Evolutionary conservation across 2,797 vertebrate genomes (phyloP).

Genomic region (Amphiprion clarkii): DNA sequence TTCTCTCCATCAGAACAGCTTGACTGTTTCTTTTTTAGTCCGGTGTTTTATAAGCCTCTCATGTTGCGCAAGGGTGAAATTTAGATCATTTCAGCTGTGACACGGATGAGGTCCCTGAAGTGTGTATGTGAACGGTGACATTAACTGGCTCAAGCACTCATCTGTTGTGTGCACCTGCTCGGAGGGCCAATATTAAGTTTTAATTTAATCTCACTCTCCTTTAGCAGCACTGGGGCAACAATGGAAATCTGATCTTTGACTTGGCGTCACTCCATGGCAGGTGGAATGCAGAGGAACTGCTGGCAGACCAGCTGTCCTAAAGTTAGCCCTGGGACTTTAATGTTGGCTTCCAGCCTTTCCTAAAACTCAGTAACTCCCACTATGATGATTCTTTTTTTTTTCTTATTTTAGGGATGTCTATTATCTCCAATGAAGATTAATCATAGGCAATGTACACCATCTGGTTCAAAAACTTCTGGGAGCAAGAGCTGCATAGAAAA

Average conservation of each 20-base stretch:
- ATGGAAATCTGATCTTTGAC: conserved; percentile 68
- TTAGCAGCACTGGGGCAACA: conserved; percentile 24
- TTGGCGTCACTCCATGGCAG: conserved; percentile 56
- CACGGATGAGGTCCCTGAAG: background rate
- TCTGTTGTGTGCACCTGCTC: conserved; percentile 64
- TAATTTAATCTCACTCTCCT: conserved; percentile 69
- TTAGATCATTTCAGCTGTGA: conserved; percentile 21
- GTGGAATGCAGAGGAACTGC: conserved; percentile 45
- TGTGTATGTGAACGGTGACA: conserved; percentile 18
- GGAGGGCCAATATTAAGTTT: conserved; percentile 54
- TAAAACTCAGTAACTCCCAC: background rate
- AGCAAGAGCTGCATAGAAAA: background rate
- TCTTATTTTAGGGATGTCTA: conserved; percentile 1
- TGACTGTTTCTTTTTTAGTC: background rate
- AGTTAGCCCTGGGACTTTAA: conserved; percentile 23
- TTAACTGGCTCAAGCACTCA: conserved; percentile 45
- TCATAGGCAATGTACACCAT: background rate
- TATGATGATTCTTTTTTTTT: background rate
- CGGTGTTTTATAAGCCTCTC: background rate
- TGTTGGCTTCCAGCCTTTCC: background rate
- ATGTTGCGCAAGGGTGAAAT: conserved; percentile 4
- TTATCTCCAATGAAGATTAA: background rate
- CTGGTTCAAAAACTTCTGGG: background rate
- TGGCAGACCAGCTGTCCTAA: conserved; percentile 59
- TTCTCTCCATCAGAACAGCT: background rate